Evolutionary conservation across 92 coral and sea anemone species (phyloP), one percentile per base, ranked within the genome.

Genomic region (Scolanthus callimorphus): DNA sequence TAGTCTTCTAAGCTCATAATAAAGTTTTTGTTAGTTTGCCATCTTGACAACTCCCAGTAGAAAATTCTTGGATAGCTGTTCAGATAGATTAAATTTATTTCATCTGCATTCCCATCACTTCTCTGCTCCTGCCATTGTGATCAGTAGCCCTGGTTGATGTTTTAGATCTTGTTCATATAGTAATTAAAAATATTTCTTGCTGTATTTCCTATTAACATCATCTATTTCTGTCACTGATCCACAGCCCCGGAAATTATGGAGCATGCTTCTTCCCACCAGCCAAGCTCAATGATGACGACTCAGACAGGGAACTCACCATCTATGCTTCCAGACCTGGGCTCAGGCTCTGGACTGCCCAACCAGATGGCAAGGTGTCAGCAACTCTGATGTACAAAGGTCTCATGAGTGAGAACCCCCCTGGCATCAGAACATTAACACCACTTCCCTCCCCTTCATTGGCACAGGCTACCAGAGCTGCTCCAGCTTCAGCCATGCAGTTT

Each of bases 361-460:
- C 50, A 15, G 62, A 54, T 28, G 89, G 98, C 59, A 88, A 74
- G 41, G 98, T 92, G 15, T 89, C 88, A 0, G 86, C 96, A 17
- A 92, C 98, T 0, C 67, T 89, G 3, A 89, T 80, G 89, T 92
- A 83, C 84, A 92, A 92, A 73, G 85, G 86, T 3, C 67, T 92
- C 23, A 60, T 83, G 60, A 79, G 59, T 49, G 96, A 85, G 47
- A 77, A 77, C 17, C 96, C 98, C 17, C 94, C 95, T n/a, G 76
- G 85, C n/a, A 80, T 92, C 55, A 63, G 29, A 12, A 84, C 85
- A 0, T 75, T 92, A 19, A 55, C 60, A 9, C 76, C 83, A 46
- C 69, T 50, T 4, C 77, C 74, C 13, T 48, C 69, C 51, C 63
- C 67, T 20, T 30, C 80, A 17, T 31, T 61, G 11, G 56, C 47